A percentile compares a stretch with the other conserved stretches of the same genome.
Evolutionary conservation across 2,797 vertebrate species (phyloP).

Genomic region (Acanthurus tractus): DNA sequence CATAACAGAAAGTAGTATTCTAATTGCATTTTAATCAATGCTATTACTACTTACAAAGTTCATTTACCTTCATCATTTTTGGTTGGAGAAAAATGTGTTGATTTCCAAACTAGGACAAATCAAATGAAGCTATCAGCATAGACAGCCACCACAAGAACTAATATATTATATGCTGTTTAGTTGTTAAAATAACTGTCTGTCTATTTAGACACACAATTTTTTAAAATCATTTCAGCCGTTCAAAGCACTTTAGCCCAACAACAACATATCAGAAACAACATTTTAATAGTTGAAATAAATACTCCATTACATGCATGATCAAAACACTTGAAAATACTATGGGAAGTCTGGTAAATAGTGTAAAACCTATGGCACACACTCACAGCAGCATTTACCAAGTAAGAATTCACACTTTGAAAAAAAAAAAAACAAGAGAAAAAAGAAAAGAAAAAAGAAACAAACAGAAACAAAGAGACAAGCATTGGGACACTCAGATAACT

Average conservation of each 20-base stretch:
- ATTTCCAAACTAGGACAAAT: neutral
- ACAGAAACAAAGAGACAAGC: slow-evolving; percentile 49
- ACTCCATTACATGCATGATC: slow-evolving; percentile 99
- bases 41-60: neutral
- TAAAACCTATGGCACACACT: slow-evolving; percentile 90
- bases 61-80: too few species aligned
- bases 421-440: too few species aligned
- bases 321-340: slow-evolving; percentile 92
- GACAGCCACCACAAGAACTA: neutral
- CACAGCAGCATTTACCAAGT: slow-evolving; percentile 90
- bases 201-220: neutral
- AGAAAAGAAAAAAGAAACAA: neutral
- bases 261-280: slow-evolving; percentile 90
- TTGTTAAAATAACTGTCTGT: too few species aligned
- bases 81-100: neutral
- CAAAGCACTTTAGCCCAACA: slow-evolving; percentile 32
- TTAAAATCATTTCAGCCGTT: neutral
- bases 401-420: slow-evolving; percentile 87
- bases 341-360: slow-evolving; percentile 94
- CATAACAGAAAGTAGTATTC: neutral
- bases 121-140: neutral
- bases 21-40: too few species aligned
- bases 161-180: neutral
- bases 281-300: slow-evolving; percentile 99
- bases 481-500: slow-evolving; percentile 79